Evolutionary conservation across 2,797 vertebrate genomes (phyloP).

Genomic region (Potorous gilbertii): DNA sequence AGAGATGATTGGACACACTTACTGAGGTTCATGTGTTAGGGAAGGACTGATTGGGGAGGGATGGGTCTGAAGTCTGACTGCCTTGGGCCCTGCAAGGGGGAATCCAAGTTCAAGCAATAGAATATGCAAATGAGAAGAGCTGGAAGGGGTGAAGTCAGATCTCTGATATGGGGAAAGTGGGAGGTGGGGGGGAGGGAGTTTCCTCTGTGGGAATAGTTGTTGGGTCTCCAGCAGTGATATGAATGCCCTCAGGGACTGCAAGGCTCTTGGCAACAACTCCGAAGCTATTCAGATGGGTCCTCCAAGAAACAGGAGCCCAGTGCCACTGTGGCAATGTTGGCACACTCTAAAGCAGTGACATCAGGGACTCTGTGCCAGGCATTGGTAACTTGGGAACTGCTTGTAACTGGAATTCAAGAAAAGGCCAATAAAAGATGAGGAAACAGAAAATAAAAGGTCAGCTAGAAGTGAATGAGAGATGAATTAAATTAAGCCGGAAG

Average conservation of each 20-base stretch:
- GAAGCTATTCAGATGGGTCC: background rate
- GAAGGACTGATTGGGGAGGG: background rate
- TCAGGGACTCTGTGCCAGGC: background rate
- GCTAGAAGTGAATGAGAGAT: background rate
- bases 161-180: background rate
- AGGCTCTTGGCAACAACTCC: background rate
- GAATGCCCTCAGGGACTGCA: background rate
- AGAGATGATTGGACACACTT: no score
- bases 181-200: rapidly evolving
- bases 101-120: background rate
- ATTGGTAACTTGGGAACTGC: background rate
- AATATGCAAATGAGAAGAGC: background rate
- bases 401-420: slow-evolving; percentile 7
- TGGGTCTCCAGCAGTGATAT: background rate
- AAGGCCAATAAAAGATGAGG: background rate
- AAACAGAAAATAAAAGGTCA: slow-evolving; percentile 2
- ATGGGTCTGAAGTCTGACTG: background rate
- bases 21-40: background rate
- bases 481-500: background rate
- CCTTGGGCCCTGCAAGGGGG: background rate
- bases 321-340: background rate
- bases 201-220: background rate
- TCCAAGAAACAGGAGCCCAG: background rate
- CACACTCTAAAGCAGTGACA: background rate
- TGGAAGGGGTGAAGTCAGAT: background rate